Percentiles rank a stretch among this genome's conserved stretches.
These are phyloP conservation scores for Drosophila eohydei DNA, from an alignment of 2,888 invertebrate genomes.

Conservation along the genomic window DNA sequence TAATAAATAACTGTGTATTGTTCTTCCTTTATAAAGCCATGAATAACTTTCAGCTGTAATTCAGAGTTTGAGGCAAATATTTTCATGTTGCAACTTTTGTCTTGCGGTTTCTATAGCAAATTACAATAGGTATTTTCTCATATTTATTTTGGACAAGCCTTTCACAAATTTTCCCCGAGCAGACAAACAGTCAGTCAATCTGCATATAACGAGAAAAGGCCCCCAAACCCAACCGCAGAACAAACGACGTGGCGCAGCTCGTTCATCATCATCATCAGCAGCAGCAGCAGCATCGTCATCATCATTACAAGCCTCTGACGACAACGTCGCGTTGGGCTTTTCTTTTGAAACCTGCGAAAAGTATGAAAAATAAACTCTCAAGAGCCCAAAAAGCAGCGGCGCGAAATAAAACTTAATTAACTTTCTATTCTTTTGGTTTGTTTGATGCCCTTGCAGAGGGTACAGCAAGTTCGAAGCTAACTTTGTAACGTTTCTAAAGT, in stretches of 20 bases:
- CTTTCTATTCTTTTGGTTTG: conserved; percentile 70
- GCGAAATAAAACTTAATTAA: conserved; percentile 70
- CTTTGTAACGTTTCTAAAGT: neutral
- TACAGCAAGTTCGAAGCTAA: neutral
- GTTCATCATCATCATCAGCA: conserved; percentile 47
- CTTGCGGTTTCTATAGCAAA: conserved; percentile 63
- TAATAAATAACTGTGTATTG: neutral
- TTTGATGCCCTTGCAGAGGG: conserved; percentile 2
- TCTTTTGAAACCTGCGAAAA: conserved; percentile 57
- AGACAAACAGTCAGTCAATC: conserved; percentile 30
- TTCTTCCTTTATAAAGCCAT: neutral
- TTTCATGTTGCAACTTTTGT: conserved; percentile 25
- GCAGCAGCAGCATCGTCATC: conserved; percentile 28
- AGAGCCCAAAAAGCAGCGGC: conserved; percentile 42
- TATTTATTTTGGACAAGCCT: conserved; percentile 71
- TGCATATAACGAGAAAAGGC: conserved; percentile 56
- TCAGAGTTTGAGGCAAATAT: conserved; percentile 15
- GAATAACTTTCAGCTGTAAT: conserved; percentile 24
- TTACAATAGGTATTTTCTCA: conserved; percentile 67
- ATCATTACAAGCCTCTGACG: conserved; percentile 33
- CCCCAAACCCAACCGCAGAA: conserved; percentile 60
- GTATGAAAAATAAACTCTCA: conserved; percentile 45
- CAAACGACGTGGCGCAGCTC: conserved; percentile 35
- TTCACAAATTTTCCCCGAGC: conserved; percentile 67
- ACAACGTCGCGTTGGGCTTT: conserved; percentile 67